Evolutionary conservation across 2,888 invertebrate genomes (phyloP).

Genomic region (Mimumesa dahlbomi): DNA sequence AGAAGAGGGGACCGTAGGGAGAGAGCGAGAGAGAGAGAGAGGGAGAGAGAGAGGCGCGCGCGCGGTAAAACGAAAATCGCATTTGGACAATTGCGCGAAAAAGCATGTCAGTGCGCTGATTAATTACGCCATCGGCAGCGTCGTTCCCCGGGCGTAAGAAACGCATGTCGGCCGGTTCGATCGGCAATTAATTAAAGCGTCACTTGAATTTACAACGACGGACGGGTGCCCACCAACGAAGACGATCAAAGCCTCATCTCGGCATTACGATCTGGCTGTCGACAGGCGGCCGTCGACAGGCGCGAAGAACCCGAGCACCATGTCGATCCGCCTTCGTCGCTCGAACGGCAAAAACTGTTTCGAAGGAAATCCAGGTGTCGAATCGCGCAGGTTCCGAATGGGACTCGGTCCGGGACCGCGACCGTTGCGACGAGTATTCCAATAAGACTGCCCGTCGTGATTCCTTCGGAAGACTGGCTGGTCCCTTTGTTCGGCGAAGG

Average conservation of each 20-base stretch:
- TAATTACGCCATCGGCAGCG: constrained; percentile 55
- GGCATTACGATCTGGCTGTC: constrained; percentile 43
- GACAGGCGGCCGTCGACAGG: constrained; percentile 56
- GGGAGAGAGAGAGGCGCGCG: too few relatives aligned
- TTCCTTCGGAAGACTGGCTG: too few relatives aligned
- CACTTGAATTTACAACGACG: constrained; percentile 67
- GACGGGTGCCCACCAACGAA: constrained; percentile 58
- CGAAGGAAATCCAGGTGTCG: constrained; percentile 62
- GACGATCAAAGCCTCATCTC: constrained; percentile 51
- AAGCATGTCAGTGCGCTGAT: constrained; percentile 59
- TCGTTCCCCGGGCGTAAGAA: constrained; percentile 58
- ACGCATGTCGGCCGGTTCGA: constrained; percentile 43
- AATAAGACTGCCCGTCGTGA: constrained; percentile 46
- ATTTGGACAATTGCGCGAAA: constrained; percentile 53
- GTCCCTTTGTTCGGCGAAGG: too few relatives aligned
- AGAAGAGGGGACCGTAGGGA: too few relatives aligned
- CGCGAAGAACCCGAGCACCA: constrained; percentile 53
- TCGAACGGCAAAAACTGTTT: constrained; percentile 37
- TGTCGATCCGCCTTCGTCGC: constrained; percentile 29
- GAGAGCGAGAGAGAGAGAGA: not conserved
- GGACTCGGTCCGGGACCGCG: not conserved
- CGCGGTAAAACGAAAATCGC: constrained; percentile 37
- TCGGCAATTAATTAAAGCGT: constrained; percentile 65
- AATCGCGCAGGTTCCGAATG: constrained; percentile 33
- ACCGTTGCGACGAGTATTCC: constrained; percentile 23